A percentile compares a stretch with the other conserved stretches of the same genome.
These are phyloP conservation scores for Pristionchus exspectatus DNA, from an alignment of 2,888 invertebrate genomes.

Conservation along the genomic window DNA sequence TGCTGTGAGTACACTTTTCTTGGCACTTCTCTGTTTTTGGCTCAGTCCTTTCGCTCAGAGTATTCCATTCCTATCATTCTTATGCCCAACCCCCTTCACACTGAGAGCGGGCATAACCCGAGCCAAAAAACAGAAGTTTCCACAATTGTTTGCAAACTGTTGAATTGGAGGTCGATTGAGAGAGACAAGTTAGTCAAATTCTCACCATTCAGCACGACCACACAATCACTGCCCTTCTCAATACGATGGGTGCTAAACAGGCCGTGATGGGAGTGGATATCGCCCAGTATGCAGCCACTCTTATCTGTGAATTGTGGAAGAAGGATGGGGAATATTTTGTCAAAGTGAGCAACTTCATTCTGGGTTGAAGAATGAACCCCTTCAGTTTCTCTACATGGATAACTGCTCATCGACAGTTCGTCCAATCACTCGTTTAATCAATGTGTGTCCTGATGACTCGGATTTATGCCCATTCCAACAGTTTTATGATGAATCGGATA, in stretches of 20 bases:
- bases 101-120: too few species aligned
- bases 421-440: neutral
- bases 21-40: too few species aligned
- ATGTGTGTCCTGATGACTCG: neutral
- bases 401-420: neutral
- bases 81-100: too few species aligned
- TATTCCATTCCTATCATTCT: too few species aligned
- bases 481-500: neutral
- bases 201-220: slow-evolving; percentile 27
- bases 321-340: slow-evolving; percentile 33
- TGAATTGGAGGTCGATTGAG: too few species aligned
- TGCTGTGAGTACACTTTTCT: neutral
- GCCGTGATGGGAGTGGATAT: slow-evolving; percentile 39
- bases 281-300: slow-evolving; percentile 36
- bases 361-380: too few species aligned
- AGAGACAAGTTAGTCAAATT: neutral
- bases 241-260: slow-evolving; percentile 42
- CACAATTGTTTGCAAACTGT: too few species aligned
- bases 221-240: slow-evolving; percentile 27
- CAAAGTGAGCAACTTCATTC: neutral
- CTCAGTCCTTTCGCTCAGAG: too few species aligned
- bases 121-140: too few species aligned
- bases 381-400: slow-evolving; percentile 30
- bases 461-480: neutral
- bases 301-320: slow-evolving; percentile 30